Evolutionary conservation across 2,888 invertebrate genomes (phyloP), one percentile per base, ranked within the genome.

Genomic region (Priocnemis perturbator): DNA sequence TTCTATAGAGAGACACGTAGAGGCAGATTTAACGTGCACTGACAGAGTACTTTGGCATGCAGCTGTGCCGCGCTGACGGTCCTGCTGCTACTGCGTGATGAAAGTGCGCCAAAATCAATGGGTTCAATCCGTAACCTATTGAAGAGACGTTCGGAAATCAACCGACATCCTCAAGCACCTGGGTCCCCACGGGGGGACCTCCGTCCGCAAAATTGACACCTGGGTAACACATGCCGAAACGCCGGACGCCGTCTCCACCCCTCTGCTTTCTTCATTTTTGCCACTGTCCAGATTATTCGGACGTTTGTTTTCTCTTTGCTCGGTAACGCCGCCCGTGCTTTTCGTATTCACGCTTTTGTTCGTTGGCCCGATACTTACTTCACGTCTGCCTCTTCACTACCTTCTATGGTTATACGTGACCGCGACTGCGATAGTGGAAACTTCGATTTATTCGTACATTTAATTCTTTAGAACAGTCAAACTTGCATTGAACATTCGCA

Each of bases 201-300:
- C 67, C 70, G 56, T 50, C 50, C 19, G 66, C 61, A 66, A 78
- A 79, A 83, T 83, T 79, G 81, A 81, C 85, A 86, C 83, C 86
- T 86, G 86, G 85, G 73, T 81, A 78, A 79, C 85, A 85, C 83
- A 86, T 85, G 86, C 74, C 56, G 64, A 78, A 73, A 63, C 58
- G 64, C 20, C 47, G 37, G 15, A 55, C 56, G 56, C 57, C 64
- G 62, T 47, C 37, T 62, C n/a, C 37, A 23, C 30, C 50, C 44
- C 26, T 30, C 47, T 26, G 57, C 44, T 55, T 62, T 21, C 37
- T 59, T 30, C 5, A 61, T 66, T 69, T 67, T 64, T 37, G 37
- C 37, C 37, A 7, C 11, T 11, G 37, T 7, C 14, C 37, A 37
- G 37, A 37, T 37, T 11, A 60, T 69, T 75, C 65, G 53, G 14